Base-by-base conservation (phyloP, 2,113 vertebrate species). In the Pygoscelis adeliae region DNA sequence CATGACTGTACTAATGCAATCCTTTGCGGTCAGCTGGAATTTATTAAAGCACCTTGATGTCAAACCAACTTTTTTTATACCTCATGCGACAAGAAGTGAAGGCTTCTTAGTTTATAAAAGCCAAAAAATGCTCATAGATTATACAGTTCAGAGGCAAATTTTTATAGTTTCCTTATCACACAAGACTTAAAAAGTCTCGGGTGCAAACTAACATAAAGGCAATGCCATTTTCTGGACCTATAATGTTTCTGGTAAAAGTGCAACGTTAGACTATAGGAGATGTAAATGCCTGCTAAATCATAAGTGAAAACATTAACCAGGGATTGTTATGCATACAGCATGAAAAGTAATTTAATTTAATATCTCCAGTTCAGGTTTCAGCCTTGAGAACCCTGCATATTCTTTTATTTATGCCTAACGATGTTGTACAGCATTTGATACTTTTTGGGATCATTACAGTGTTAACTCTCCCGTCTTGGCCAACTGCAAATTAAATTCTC, bases 401-500 rank as follows among this genome's bases (percentile, higher is more conserved):
- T 73, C 49, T 90, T 84, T 83, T 73, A 17, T 73, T 90, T 83
- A 66, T 88, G 70, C 27, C 81, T 94, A 92, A 90, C 3, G 4
- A 80, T 62, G 62, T 25, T 72, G 52, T 26, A 85, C 23, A 73
- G 63, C 71, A 94, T 72, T 65, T 46, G 84, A 93, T 95, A 72
- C 79, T 86, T 93, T 55, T 36, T 10, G 63, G 79, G 87, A 95
- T 77, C 70, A 58, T 86, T 85, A 70, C 65, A 80, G 66, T 59
- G 87, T 93, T 66, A 90, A 73, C 50, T 90, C 32, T 77, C 52
- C 26, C 79, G 27, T 89, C 42, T 47, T 90, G 91, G 85, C 87
- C 96, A 96, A 94, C 40, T 89, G 73, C 66, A 93, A 90, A 97
- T 96, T 83, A 67, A 96, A 87, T 95, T 96, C 67, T 76, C 38